Percentiles rank a stretch among this genome's conserved stretches.
Evolutionary conservation across 2,113 vertebrate genomes (phyloP).

Genomic region (Gallinago paraguaiae): DNA sequence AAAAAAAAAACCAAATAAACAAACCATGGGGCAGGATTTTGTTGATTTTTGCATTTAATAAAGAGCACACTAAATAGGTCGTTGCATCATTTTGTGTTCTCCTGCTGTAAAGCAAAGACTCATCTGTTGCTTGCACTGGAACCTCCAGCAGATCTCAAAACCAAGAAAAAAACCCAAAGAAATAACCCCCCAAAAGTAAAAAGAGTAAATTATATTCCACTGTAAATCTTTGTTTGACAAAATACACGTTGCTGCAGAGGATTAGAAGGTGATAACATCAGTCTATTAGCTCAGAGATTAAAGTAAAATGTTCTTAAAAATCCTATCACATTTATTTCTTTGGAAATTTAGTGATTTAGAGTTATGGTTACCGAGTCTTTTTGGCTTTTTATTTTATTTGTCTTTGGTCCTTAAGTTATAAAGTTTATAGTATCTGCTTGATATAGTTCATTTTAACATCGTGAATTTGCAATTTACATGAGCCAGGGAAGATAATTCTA

Average conservation of each 20-base stretch:
- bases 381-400: slow-evolving; percentile 40
- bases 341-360: slow-evolving; percentile 14
- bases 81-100: slow-evolving; percentile 8
- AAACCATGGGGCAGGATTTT: neutral
- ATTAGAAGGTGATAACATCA: slow-evolving; percentile 56
- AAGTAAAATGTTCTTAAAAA: slow-evolving; percentile 55
- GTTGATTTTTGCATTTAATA: neutral
- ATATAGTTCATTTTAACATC: slow-evolving; percentile 50
- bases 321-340: slow-evolving; percentile 35
- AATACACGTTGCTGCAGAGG: slow-evolving; percentile 45
- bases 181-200: neutral
- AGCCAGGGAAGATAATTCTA: slow-evolving; percentile 66
- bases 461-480: slow-evolving; percentile 65
- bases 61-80: neutral
- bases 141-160: neutral
- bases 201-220: slow-evolving; percentile 55
- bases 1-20: neutral
- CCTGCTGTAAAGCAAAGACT: slow-evolving; percentile 14
- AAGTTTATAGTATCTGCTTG: slow-evolving; percentile 39
- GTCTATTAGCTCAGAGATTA: slow-evolving; percentile 43
- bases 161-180: neutral
- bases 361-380: slow-evolving; percentile 7
- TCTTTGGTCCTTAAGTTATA: slow-evolving; percentile 47
- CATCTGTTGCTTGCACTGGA: neutral
- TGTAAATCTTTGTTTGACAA: slow-evolving; percentile 45